Conservation (phyloP, 2,797 vertebrate species). For the Anguilla marmorata region DNA sequence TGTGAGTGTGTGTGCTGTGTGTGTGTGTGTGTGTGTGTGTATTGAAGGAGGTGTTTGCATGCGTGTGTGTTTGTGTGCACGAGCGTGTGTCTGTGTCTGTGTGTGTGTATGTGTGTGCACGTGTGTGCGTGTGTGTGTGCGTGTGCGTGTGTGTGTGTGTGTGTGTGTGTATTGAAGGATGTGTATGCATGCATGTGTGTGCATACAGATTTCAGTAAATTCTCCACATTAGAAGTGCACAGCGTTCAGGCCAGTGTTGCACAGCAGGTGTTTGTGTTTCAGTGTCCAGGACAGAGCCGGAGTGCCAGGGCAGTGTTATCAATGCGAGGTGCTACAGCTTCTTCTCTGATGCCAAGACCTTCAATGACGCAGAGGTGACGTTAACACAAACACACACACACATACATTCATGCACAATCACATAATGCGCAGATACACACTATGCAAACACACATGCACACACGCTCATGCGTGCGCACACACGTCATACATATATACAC, state of each 20-base stretch:
- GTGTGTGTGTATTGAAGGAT: no score
- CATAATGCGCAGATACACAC: not conserved
- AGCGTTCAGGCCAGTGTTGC: not conserved
- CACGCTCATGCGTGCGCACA: no score
- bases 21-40: no score
- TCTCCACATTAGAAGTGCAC: no score
- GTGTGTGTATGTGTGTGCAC: no score
- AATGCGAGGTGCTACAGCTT: conserved; percentile 65
- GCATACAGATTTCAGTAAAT: not conserved
- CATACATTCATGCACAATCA: not conserved
- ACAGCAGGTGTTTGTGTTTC: conserved; percentile 19
- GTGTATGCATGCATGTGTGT: not conserved
- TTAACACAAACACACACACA: not conserved
- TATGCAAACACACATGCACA: not conserved
- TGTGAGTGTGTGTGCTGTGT: no score
- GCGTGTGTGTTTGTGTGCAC: not conserved
- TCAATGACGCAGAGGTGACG: conserved; percentile 65
- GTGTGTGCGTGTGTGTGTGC: no score
- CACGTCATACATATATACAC: no score
- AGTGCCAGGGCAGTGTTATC: conserved; percentile 63
- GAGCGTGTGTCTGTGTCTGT: no score
- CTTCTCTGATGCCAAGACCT: conserved; percentile 57
- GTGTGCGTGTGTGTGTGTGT: no score
- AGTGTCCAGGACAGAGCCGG: not conserved
- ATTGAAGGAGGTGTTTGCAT: conserved; percentile 38